A percentile compares a stretch with the other conserved stretches of the same genome.
phyloP scores from a whole-genome alignment of 2,797 vertebrate genomes.

The Macropodus opercularis region DNA sequence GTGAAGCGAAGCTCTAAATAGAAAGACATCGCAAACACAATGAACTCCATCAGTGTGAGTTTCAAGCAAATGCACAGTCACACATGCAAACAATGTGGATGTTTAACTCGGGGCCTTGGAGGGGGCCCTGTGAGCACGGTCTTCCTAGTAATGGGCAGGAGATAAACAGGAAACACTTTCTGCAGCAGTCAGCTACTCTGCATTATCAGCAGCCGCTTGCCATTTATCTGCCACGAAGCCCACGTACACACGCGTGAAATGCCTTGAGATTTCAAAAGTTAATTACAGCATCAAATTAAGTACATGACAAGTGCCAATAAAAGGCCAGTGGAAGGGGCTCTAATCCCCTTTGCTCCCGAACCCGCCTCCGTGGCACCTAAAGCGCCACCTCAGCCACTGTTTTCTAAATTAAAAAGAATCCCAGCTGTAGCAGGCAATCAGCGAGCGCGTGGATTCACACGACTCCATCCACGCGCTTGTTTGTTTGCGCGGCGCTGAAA shows the following conservation, averaged over 20 bases:
- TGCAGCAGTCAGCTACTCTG: conserved; percentile 46
- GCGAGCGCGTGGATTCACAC: conserved; percentile 63
- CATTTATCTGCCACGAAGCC: conserved; percentile 66
- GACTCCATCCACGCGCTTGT: conserved; percentile 64
- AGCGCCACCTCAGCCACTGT: conserved; percentile 68
- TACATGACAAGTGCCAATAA: conserved; percentile 70
- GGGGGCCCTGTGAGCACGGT: conserved; percentile 41
- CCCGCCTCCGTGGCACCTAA: conserved; percentile 48
- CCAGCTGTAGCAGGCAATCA: conserved; percentile 76
- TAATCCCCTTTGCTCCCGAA: conserved; percentile 67
- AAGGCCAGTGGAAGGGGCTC: conserved; percentile 62
- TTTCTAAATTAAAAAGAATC: conserved; percentile 70
- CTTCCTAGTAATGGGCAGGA: conserved; percentile 39
- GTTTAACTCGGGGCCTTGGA: conserved; percentile 40
- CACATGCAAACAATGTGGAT: conserved; percentile 28
- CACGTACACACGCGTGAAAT: conserved; percentile 41
- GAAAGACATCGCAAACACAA: conserved; percentile 47
- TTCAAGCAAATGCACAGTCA: conserved; percentile 31
- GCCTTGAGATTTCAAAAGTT: conserved; percentile 76
- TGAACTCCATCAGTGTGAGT: conserved; percentile 57
- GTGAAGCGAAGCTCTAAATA: conserved; percentile 42
- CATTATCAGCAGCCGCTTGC: conserved; percentile 36
- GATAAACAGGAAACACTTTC: conserved; percentile 60
- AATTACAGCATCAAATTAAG: conserved; percentile 81
- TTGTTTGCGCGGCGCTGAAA: conserved; percentile 73